Evolutionary conservation across 2,113 vertebrate genomes (phyloP).

Genomic region (Promerops cafer): DNA sequence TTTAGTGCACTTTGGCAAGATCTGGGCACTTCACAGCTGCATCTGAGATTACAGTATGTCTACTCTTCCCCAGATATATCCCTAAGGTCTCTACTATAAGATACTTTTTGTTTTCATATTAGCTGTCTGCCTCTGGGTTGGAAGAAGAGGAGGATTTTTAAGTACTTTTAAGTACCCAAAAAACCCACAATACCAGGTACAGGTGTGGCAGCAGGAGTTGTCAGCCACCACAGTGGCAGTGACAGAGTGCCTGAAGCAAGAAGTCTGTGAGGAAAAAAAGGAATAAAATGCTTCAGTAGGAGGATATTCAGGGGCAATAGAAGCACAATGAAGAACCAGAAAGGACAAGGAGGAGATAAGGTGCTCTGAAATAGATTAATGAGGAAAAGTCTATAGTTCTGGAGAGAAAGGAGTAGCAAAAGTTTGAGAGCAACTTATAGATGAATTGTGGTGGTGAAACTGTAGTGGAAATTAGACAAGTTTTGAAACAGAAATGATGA

Average conservation of each 20-base stretch:
- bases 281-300: not conserved
- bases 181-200: rapidly evolving
- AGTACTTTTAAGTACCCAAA: rapidly evolving
- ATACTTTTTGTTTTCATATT: not conserved
- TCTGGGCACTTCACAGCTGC: not conserved
- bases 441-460: not conserved
- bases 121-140: not conserved
- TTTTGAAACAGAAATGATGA: not conserved
- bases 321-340: not conserved
- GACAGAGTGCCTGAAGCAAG: not conserved
- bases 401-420: rapidly evolving
- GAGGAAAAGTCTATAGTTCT: not conserved
- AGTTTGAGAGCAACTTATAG: not conserved
- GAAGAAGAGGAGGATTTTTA: not conserved
- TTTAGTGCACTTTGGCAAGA: not conserved
- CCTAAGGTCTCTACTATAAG: not conserved
- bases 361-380: not conserved
- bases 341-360: not conserved
- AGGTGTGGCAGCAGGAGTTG: not conserved
- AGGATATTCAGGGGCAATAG: not conserved
- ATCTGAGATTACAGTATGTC: not conserved
- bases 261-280: not conserved
- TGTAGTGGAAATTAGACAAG: not conserved
- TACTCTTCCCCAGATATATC: not conserved
- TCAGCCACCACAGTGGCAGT: not conserved